phyloP scores from a whole-genome alignment of 2,888 invertebrate genomes.

The Leptothorax acervorum region DNA sequence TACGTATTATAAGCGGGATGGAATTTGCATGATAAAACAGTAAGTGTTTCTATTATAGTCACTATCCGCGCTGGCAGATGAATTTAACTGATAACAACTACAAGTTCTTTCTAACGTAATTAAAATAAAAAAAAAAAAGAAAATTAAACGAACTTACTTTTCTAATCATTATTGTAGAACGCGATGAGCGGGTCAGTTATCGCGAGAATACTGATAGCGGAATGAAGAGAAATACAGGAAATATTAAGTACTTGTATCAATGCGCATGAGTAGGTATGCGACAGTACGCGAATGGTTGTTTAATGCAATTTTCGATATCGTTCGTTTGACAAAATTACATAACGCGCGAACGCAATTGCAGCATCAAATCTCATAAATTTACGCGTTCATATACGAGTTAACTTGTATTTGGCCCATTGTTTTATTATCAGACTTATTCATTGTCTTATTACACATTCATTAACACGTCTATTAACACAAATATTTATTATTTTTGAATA shows the following conservation, averaged over 20 bases:
- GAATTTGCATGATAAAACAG: constrained; percentile 28
- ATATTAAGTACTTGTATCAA: not conserved
- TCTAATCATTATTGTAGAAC: not conserved
- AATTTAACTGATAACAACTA: constrained; percentile 20
- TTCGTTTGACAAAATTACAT: not conserved
- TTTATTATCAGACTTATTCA: too few relatives aligned
- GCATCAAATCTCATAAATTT: not conserved
- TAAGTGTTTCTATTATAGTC: constrained; percentile 6
- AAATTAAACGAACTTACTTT: not conserved
- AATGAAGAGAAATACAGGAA: not conserved
- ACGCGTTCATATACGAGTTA: too few relatives aligned
- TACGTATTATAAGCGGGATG: constrained; percentile 5
- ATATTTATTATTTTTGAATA: too few relatives aligned
- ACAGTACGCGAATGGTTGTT: not conserved
- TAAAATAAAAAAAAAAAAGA: not conserved
- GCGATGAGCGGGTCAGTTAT: not conserved
- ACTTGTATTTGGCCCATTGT: too few relatives aligned
- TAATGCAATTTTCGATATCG: not conserved
- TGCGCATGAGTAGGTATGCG: not conserved
- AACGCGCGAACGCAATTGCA: not conserved
- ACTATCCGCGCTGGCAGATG: not conserved
- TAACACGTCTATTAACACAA: too few relatives aligned
- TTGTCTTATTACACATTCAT: too few relatives aligned
- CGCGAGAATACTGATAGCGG: not conserved
- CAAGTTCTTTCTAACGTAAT: constrained; percentile 11